These are phyloP conservation scores for Epinotia bilunana DNA, from an alignment of 2,888 invertebrate genomes.

Conservation along the genomic window DNA sequence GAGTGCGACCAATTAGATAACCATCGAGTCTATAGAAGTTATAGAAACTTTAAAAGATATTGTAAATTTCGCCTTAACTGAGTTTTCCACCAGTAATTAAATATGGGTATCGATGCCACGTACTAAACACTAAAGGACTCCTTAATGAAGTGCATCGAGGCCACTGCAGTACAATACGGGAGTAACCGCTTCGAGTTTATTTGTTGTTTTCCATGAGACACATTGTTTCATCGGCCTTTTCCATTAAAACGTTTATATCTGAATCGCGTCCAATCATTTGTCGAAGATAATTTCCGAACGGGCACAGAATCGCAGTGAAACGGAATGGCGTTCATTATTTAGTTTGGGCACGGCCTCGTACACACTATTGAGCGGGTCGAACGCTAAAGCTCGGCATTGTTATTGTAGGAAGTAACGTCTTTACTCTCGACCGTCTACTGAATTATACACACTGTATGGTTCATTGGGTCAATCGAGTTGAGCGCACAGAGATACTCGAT, in stretches of 20 bases:
- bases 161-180: conserved; percentile 5
- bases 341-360: conserved; percentile 12
- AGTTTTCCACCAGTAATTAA: conserved; percentile 25
- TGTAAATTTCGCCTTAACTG: conserved; percentile 29
- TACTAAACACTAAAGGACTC: conserved; percentile 18
- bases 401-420: conserved; percentile 27
- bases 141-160: conserved; percentile 21
- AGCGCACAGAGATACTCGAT: neutral
- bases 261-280: neutral
- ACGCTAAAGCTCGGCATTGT: conserved; percentile 6
- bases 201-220: neutral
- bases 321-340: conserved; percentile 16
- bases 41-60: neutral
- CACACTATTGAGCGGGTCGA: conserved; percentile 27
- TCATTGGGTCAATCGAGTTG: neutral
- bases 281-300: neutral
- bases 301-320: conserved; percentile 1
- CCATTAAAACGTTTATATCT: neutral
- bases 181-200: conserved; percentile 3
- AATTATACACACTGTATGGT: conserved; percentile 22
- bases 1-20: neutral
- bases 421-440: conserved; percentile 5
- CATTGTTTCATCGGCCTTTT: neutral
- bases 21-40: neutral
- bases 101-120: neutral